Base-by-base conservation (phyloP, 2,113 vertebrate species). In the Tylochromis polylepis region DNA sequence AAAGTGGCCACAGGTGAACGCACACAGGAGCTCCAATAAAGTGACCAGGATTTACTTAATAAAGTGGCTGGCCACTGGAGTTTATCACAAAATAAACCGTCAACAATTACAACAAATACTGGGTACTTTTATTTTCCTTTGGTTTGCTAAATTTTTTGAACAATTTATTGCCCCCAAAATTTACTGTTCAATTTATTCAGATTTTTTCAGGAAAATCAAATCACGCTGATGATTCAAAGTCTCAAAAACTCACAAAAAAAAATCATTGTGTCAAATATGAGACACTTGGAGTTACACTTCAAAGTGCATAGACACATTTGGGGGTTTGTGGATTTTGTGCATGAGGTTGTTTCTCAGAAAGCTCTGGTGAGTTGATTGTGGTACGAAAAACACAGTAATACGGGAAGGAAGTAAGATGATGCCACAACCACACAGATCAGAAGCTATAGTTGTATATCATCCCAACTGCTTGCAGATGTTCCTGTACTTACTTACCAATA, bases 301-400 rank as follows among this genome's bases (percentile, higher is more conserved):
- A 38, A 38, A 38, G 36, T 38, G 31, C 60, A n/a, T 62, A 34
- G 58, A 34, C 60, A 36, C 60, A 65, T 65, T n/a, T 36, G 5
- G 18, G 18, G 1, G 18, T 36, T 65, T 65, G 34, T 38, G 34
- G 18, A 65, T n/a, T 8, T 38, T 65, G 18, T 38, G 49, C 51
- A 41, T 78, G 4, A 24, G 15, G 24, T 24, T 22, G 11, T 65
- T 83, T 86, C 86, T 84, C 22, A 86, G 84, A 86, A 86, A 82
- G 6, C n/a, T n/a, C 11, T n/a, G 4, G 5, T 12, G 5, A 59
- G 22, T 6, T n/a, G 46, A 38, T n/a, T 9, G 67, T 41, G 90
- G 62, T 11, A 62, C 14, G 1, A 24, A 24, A 31, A 27, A 16
- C 6, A 14, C 4, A 67, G 41, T 3, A 15, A 57, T 22, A 10